Evolutionary conservation across 2,797 vertebrate genomes (phyloP).

Genomic region (Cyprinodon diabolis): DNA sequence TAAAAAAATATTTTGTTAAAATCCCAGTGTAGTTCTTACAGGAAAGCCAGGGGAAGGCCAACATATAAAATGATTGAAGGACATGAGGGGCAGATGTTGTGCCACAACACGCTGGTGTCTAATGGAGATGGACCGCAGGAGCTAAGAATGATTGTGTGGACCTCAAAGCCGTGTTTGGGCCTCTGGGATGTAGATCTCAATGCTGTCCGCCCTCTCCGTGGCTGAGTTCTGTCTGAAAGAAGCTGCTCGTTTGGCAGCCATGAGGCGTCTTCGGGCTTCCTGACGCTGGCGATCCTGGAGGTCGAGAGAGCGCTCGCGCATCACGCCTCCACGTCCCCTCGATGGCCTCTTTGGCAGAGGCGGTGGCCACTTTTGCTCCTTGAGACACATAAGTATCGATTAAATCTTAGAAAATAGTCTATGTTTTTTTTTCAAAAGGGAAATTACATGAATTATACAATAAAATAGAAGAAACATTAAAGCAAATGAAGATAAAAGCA

Average conservation of each 20-base stretch:
- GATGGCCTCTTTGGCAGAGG: slow-evolving; percentile 92
- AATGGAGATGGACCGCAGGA: slow-evolving; percentile 41
- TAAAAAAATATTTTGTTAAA: slow-evolving; percentile 11
- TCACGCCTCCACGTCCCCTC: slow-evolving; percentile 89
- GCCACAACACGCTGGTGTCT: slow-evolving; percentile 45
- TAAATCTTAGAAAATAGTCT: not conserved
- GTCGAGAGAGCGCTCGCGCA: slow-evolving; percentile 94
- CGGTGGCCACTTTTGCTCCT: slow-evolving; percentile 88
- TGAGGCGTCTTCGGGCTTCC: slow-evolving; percentile 93
- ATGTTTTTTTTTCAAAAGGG: too few relatives aligned
- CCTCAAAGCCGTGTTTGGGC: slow-evolving; percentile 98
- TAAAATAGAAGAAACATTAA: too few relatives aligned
- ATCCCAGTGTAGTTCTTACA: slow-evolving; percentile 55
- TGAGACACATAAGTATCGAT: slow-evolving; percentile 22
- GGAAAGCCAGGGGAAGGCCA: slow-evolving; percentile 48
- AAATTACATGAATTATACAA: too few relatives aligned
- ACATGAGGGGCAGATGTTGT: slow-evolving; percentile 36
- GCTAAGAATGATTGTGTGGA: slow-evolving; percentile 53
- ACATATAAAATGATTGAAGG: slow-evolving; percentile 16
- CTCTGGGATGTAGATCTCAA: slow-evolving; percentile 99
- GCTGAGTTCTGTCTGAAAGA: slow-evolving; percentile 97
- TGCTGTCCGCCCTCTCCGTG: slow-evolving; percentile 97
- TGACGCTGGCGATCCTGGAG: slow-evolving; percentile 96
- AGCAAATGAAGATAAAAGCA: too few relatives aligned
- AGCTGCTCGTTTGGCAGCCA: slow-evolving; percentile 96